These are phyloP conservation scores for Spea bombifrons DNA, from an alignment of 2,113 vertebrate species.

Conservation along the genomic window DNA sequence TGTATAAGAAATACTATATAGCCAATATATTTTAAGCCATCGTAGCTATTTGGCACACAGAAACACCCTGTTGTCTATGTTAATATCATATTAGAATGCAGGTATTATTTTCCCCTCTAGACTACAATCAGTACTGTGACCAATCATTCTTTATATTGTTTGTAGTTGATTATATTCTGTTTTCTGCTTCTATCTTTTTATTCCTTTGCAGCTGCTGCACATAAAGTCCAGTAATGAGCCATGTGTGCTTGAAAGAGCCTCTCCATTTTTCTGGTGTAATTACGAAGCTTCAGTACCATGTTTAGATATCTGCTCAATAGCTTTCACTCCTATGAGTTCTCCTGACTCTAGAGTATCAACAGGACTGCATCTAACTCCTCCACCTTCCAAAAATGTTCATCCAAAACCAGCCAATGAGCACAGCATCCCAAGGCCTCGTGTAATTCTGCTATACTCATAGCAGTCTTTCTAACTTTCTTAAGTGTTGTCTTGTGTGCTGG, in stretches of 20 bases:
- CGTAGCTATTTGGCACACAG: not conserved
- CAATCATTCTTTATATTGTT: no score
- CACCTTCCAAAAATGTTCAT: slow-evolving; percentile 74
- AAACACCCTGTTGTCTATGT: slow-evolving; percentile 25
- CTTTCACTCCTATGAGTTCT: slow-evolving; percentile 83
- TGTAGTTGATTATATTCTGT: not conserved
- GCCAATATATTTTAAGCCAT: slow-evolving; percentile 13
- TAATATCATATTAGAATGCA: slow-evolving; percentile 30
- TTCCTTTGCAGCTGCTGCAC: slow-evolving; percentile 79
- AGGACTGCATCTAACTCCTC: slow-evolving; percentile 78
- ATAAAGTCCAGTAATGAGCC: slow-evolving; percentile 75
- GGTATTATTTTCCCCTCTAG: not conserved
- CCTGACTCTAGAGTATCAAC: slow-evolving; percentile 79
- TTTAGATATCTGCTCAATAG: slow-evolving; percentile 87
- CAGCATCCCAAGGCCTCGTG: slow-evolving; percentile 79
- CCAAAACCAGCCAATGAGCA: slow-evolving; percentile 72
- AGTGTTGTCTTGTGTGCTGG: slow-evolving; percentile 47
- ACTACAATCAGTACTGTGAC: slow-evolving; percentile 47
- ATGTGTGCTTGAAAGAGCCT: slow-evolving; percentile 77
- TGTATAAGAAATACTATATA: no score
- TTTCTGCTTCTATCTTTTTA: slow-evolving; percentile 30
- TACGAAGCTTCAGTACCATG: slow-evolving; percentile 78
- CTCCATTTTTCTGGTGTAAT: slow-evolving; percentile 75
- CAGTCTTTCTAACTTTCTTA: slow-evolving; percentile 2
- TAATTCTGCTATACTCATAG: slow-evolving; percentile 64